phyloP scores from a whole-genome alignment of 2,797 vertebrate genomes.

The Hoplostethus atlanticus region DNA sequence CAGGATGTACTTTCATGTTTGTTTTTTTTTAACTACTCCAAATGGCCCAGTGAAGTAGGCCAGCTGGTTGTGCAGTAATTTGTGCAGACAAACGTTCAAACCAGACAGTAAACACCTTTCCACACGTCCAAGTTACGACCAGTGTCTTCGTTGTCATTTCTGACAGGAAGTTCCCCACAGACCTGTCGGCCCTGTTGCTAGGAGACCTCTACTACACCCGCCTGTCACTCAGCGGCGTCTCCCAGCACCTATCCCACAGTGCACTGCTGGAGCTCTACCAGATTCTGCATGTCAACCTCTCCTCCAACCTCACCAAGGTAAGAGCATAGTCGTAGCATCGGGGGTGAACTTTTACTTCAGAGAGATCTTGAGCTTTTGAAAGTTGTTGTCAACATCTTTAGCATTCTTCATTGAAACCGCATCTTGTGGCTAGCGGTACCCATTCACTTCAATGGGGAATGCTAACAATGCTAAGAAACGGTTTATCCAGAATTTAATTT shows the following conservation, averaged over 20 bases:
- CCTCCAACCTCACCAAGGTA: constrained; percentile 92
- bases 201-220: constrained; percentile 95
- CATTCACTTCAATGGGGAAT: background rate
- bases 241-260: constrained; percentile 86
- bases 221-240: constrained; percentile 89
- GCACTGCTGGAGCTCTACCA: constrained; percentile 88
- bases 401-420: background rate
- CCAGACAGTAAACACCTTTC: background rate
- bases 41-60: too few relatives aligned
- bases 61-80: too few relatives aligned
- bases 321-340: background rate
- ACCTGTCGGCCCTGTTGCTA: constrained; percentile 90
- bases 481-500: background rate
- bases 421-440: background rate
- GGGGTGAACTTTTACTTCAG: background rate
- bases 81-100: too few relatives aligned
- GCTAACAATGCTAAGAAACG: background rate
- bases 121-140: background rate
- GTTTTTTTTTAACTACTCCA: too few relatives aligned
- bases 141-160: background rate
- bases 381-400: background rate
- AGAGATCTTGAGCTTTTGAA: background rate
- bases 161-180: constrained; percentile 87
- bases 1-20: too few relatives aligned
- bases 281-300: constrained; percentile 90